These are phyloP conservation scores for Coilia nasus DNA, from an alignment of 2,797 vertebrate genomes.

Conservation along the genomic window DNA sequence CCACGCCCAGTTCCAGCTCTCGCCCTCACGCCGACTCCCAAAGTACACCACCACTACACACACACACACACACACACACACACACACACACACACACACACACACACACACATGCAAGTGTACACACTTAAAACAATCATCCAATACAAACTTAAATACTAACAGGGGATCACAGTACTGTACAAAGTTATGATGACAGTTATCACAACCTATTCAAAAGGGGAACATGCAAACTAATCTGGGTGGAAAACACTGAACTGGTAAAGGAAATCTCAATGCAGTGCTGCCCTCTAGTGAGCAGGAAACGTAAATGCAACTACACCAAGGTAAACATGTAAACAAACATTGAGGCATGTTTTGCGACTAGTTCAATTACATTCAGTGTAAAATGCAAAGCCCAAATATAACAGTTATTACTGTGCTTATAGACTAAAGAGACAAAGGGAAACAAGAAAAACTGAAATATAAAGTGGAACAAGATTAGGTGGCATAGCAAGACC, in stretches of 20 bases:
- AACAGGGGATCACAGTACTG: neutral
- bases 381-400: neutral
- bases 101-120: neutral
- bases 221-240: neutral
- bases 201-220: neutral
- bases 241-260: neutral
- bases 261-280: constrained; percentile 13
- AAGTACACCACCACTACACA: constrained; percentile 91
- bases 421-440: no score
- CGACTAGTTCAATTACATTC: neutral
- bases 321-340: neutral
- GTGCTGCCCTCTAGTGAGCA: constrained; percentile 62
- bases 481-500: no score
- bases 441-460: no score
- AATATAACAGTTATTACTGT: neutral
- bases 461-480: no score
- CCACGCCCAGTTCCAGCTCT: constrained; percentile 98
- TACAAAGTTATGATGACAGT: neutral
- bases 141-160: neutral
- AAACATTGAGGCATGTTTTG: neutral
- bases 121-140: neutral
- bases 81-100: neutral
- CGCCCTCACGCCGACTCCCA: constrained; percentile 92
- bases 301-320: neutral
- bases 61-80: neutral